Percentiles rank a stretch among this genome's conserved stretches.
These are phyloP conservation scores for Drosophila equinoxialis DNA, from an alignment of 1,140 invertebrate species.

Conservation along the genomic window DNA sequence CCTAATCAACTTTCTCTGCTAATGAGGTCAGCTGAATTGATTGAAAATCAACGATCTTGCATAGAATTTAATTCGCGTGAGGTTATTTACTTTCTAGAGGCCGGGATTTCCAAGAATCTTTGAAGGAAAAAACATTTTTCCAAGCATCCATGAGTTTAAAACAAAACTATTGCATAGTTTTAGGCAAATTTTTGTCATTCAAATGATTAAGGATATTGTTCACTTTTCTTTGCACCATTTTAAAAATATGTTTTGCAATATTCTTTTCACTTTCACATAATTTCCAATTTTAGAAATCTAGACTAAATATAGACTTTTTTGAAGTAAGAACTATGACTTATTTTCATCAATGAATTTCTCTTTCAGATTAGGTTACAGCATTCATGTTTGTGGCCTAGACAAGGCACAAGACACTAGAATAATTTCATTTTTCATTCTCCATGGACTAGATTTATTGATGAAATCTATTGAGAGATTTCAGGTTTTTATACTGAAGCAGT, in stretches of 20 bases:
- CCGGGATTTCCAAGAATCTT: not conserved
- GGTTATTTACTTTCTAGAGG: slow-evolving; percentile 2
- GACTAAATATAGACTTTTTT: too few relatives aligned
- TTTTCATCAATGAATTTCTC: too few relatives aligned
- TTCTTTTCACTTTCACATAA: not conserved
- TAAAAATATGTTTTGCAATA: not conserved
- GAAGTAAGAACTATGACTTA: too few relatives aligned
- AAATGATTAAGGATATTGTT: not conserved
- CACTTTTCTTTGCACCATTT: not conserved
- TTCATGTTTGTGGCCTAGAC: too few relatives aligned
- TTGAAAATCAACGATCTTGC: not conserved
- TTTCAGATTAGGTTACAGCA: too few relatives aligned
- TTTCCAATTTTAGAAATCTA: too few relatives aligned
- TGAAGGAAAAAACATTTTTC: not conserved
- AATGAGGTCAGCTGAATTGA: slow-evolving; percentile 9
- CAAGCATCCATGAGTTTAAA: not conserved
- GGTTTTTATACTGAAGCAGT: too few relatives aligned
- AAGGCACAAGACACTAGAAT: too few relatives aligned
- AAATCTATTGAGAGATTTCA: too few relatives aligned
- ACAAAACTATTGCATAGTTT: slow-evolving; percentile 2
- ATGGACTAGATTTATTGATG: too few relatives aligned
- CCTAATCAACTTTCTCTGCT: slow-evolving; percentile 23
- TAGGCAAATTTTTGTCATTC: not conserved
- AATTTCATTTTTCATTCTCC: too few relatives aligned
- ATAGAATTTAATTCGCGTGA: not conserved